Conservation (phyloP, 2,797 vertebrate species). For the Pogonophryne albipinna region DNA sequence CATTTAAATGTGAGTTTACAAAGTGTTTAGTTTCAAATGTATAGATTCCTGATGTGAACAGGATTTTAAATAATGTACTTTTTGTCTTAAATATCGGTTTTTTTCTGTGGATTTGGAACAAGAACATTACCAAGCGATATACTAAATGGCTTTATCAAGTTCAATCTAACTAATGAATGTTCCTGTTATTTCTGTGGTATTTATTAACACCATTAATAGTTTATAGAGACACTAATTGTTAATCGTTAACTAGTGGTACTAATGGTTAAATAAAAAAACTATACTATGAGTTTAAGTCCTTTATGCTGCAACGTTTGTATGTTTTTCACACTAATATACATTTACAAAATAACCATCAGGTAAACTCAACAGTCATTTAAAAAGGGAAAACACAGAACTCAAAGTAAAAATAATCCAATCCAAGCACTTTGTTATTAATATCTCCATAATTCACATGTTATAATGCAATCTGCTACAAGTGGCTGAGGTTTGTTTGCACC, state of each 20-base stretch:
- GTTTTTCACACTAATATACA: too few relatives aligned
- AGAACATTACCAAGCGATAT: neutral
- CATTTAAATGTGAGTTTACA: neutral
- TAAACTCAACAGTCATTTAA: neutral
- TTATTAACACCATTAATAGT: neutral
- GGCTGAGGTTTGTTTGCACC: slow-evolving; percentile 73
- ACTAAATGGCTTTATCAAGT: neutral
- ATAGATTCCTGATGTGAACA: neutral
- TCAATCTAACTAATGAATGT: neutral
- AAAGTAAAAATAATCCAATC: neutral
- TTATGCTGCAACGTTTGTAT: neutral
- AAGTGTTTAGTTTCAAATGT: neutral
- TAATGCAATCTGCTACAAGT: slow-evolving; percentile 62
- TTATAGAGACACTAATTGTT: neutral
- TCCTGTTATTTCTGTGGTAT: neutral
- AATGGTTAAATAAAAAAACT: neutral
- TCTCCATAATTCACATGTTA: slow-evolving; percentile 16
- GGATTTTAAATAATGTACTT: neutral
- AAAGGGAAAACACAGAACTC: neutral
- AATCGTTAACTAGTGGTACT: neutral
- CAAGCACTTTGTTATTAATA: neutral
- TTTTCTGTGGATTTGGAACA: neutral
- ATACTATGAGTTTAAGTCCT: neutral
- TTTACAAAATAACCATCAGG: too few relatives aligned
- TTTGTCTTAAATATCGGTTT: neutral